Percentiles rank a stretch among this genome's conserved stretches.
Evolutionary conservation across 2,113 vertebrate genomes (phyloP).

Genomic region (Isichthys henryi): DNA sequence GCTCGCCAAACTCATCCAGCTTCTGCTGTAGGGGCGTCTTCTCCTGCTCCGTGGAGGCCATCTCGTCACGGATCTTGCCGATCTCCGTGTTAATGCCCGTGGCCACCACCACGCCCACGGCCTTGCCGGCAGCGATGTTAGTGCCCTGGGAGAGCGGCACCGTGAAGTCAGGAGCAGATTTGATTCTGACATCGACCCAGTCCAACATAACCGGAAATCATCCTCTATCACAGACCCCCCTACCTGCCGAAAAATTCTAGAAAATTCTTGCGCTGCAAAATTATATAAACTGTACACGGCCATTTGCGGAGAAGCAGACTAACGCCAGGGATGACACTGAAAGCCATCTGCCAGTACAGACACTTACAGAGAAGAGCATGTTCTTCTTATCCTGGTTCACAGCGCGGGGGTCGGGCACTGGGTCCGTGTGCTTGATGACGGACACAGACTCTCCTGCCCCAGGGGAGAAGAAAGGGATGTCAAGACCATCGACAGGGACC

Average conservation of each 20-base stretch:
- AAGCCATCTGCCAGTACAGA: background rate
- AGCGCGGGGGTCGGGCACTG: slow-evolving; percentile 92
- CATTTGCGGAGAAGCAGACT: background rate
- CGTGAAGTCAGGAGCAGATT: background rate
- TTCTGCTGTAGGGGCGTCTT: slow-evolving; percentile 93
- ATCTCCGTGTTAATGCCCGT: slow-evolving; percentile 91
- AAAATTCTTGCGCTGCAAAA: background rate
- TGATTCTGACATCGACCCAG: background rate
- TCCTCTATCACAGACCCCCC: background rate
- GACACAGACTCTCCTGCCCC: slow-evolving; percentile 87
- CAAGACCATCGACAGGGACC: background rate
- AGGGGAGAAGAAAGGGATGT: background rate
- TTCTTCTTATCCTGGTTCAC: slow-evolving; percentile 99
- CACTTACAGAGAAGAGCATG: slow-evolving; percentile 96
- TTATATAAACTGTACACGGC: background rate
- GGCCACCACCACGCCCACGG: slow-evolving; percentile 86
- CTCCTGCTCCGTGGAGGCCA: slow-evolving; percentile 93
- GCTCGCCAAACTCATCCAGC: slow-evolving; percentile 92
- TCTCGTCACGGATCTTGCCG: slow-evolving; percentile 95
- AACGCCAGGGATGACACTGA: background rate
- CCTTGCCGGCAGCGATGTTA: slow-evolving; percentile 91
- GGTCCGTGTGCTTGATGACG: slow-evolving; percentile 96
- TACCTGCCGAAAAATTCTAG: background rate
- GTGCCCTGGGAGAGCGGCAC: slow-evolving; percentile 69
- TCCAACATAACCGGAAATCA: background rate